Percentiles rank a stretch among this genome's conserved stretches.
Conservation (phyloP, 2,888 invertebrate genomes). For the Clanis bilineata region DNA sequence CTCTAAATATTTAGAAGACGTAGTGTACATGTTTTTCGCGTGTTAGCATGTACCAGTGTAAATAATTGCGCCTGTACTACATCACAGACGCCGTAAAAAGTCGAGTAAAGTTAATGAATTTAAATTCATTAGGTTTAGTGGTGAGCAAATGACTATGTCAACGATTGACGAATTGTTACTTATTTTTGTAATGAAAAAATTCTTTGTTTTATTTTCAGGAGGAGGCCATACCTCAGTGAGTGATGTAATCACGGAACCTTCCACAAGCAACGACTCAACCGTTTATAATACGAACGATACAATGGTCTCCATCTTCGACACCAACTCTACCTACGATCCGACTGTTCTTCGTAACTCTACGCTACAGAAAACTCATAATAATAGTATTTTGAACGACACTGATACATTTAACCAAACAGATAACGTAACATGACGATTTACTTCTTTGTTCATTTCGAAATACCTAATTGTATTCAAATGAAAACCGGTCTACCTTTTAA, state of each 20-base stretch:
- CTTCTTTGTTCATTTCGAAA: slow-evolving; percentile 12
- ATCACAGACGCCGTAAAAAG: slow-evolving; percentile 33
- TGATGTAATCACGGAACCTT: slow-evolving; percentile 38
- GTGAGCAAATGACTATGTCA: slow-evolving; percentile 6
- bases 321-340: slow-evolving; percentile 22
- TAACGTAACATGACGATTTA: slow-evolving; percentile 48
- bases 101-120: slow-evolving; percentile 30
- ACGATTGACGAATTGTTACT: slow-evolving; percentile 12
- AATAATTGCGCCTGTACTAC: slow-evolving; percentile 42
- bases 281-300: slow-evolving; percentile 28
- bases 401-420: slow-evolving; percentile 31
- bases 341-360: slow-evolving; percentile 18
- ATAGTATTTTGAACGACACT: slow-evolving; percentile 22
- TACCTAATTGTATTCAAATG: too few relatives aligned
- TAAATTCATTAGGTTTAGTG: slow-evolving; percentile 23
- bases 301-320: slow-evolving; percentile 24
- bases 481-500: background rate
- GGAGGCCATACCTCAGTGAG: slow-evolving; percentile 75
- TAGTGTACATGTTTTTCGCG: slow-evolving; percentile 38
- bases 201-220: slow-evolving; percentile 51
- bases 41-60: slow-evolving; percentile 39
- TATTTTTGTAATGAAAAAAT: background rate
- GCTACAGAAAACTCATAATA: slow-evolving; percentile 9
- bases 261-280: slow-evolving; percentile 37
- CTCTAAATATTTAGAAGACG: slow-evolving; percentile 53